Evolutionary conservation across 1,140 invertebrate genomes (phyloP).

Genomic region (Aporrectodea caliginosa): DNA sequence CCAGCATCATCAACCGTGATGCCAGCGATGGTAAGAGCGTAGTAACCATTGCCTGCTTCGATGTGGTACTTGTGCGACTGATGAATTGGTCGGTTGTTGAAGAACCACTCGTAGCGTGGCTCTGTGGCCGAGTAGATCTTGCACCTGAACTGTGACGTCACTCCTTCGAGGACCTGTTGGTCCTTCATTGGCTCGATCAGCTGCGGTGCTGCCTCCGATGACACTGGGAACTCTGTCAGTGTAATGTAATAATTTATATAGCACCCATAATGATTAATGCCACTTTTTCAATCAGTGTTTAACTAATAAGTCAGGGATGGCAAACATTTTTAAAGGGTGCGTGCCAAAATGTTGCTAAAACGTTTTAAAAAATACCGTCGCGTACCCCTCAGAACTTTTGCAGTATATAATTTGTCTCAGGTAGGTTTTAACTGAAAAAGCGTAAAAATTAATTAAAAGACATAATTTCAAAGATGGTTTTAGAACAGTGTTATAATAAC

Average conservation of each 20-base stretch:
- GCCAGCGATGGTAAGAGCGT: slow-evolving; percentile 61
- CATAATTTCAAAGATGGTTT: no score
- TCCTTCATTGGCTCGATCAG: slow-evolving; percentile 31
- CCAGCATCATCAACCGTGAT: slow-evolving; percentile 69
- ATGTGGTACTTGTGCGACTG: slow-evolving; percentile 89
- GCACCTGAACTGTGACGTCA: slow-evolving; percentile 29
- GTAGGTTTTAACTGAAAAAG: no score
- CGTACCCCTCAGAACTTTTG: no score
- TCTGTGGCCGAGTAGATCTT: slow-evolving; percentile 28
- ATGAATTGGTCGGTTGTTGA: slow-evolving; percentile 86
- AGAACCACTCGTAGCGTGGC: slow-evolving; percentile 69
- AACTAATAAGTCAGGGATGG: no score
- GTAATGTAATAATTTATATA: background rate
- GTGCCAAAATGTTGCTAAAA: no score
- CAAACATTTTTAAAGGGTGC: no score
- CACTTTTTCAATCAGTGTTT: no score
- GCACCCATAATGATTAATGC: background rate
- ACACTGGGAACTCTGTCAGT: background rate
- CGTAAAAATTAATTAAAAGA: no score
- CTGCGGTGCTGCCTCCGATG: slow-evolving; percentile 23
- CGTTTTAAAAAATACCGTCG: no score
- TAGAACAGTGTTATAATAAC: no score
- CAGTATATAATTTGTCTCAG: no score
- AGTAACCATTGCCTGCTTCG: slow-evolving; percentile 70
- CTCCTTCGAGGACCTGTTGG: slow-evolving; percentile 32